Conservation (phyloP, 1,140 invertebrate genomes). For the Diachasma alloeum region DNA sequence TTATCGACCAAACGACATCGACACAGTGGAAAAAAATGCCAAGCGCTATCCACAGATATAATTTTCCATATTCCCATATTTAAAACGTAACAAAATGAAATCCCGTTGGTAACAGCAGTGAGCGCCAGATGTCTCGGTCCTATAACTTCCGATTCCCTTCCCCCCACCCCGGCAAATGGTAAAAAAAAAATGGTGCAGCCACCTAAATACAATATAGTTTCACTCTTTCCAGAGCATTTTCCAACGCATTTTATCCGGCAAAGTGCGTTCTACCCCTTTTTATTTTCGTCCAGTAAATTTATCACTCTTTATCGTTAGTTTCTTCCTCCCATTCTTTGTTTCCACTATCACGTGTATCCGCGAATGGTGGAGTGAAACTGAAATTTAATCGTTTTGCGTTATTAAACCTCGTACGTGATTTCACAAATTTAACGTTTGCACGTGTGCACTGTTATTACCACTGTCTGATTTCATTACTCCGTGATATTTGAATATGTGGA, state of each 20-base stretch:
- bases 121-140: neutral
- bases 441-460: neutral
- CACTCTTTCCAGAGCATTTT: neutral
- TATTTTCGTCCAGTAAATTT: neutral
- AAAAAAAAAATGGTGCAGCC: neutral
- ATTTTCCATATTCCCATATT: neutral
- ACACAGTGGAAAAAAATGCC: neutral
- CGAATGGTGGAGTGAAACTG: neutral
- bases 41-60: neutral
- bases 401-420: neutral
- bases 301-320: neutral
- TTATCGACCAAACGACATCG: neutral
- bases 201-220: neutral
- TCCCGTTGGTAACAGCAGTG: neutral
- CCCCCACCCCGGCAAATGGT: neutral
- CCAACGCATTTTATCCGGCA: neutral
- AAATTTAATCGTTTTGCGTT: constrained; percentile 11
- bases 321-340: neutral
- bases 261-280: neutral
- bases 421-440: neutral
- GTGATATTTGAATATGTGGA: neutral
- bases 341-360: neutral
- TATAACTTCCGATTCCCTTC: neutral
- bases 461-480: neutral
- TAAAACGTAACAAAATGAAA: neutral